Evolutionary conservation across 2,113 vertebrate species (phyloP), one percentile per base, ranked within the genome.

Genomic region (Apteryx owenii): DNA sequence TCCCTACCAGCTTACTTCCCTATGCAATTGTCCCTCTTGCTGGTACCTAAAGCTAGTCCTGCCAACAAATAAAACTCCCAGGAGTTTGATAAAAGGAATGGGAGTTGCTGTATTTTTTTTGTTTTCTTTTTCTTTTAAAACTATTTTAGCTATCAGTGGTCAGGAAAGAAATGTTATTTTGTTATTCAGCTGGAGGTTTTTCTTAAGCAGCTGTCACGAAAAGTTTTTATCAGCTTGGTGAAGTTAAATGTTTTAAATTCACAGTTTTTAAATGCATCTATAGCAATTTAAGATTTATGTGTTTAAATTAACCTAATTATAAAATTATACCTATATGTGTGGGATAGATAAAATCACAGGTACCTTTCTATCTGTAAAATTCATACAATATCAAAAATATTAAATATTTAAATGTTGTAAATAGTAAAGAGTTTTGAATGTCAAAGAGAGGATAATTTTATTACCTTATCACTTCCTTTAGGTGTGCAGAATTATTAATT

Each of bases 401-500:
- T 21, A 56, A 28, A 26, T 29, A 81, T 53, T 69, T 58, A 42
- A 66, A 64, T 73, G 8, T 42, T 50, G 0, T 75, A 75, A 73
- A 19, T 56, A 66, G 21, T 66, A 50, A 91, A 62, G 53, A 36
- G 12, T 4, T 72, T 85, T 84, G 33, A 33, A 71, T 81, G 33
- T 94, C 10, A 29, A 75, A 81, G 71, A 40, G 54, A 73, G 79
- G 36, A 61, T n/a, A 56, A 70, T 93, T 92, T 79, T 94, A 69
- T 65, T 79, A 10, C 15, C 16, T 92, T 95, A 58, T 83, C 96
- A 42, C 96, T 97, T 96, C 23, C 36, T 62, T 25, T 95, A 99
- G 99, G 97, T 99, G 99, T 98, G 98, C 99, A 98, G 98, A 99
- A 98, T 96, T 97, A 98, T 98, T 99, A 97, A 98, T 99, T 97